phyloP scores from a whole-genome alignment of 2,797 vertebrate genomes.

The Dendrocincla tyrannina region DNA sequence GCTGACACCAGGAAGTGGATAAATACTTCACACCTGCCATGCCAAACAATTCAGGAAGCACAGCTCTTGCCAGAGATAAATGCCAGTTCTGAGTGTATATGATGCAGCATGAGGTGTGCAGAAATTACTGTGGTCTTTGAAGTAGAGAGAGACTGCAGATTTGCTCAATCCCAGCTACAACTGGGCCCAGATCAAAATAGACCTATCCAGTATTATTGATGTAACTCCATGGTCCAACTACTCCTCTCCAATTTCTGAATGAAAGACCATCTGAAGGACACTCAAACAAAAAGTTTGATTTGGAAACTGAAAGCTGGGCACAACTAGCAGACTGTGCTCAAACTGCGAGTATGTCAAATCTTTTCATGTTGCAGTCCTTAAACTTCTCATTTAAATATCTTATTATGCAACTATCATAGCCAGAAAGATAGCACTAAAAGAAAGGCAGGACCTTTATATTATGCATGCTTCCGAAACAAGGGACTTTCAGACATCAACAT shows the following conservation, averaged over 20 bases:
- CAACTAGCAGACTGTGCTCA: background rate
- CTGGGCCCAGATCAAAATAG: background rate
- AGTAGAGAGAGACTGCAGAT: background rate
- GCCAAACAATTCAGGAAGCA: constrained; percentile 24
- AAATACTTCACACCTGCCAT: constrained; percentile 6
- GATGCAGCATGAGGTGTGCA: constrained; percentile 2
- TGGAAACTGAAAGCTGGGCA: background rate
- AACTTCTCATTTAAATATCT: background rate
- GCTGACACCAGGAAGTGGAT: constrained; percentile 31
- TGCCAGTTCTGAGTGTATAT: background rate
- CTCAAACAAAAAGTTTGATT: background rate
- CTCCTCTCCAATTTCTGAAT: background rate
- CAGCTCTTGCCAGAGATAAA: constrained; percentile 25
- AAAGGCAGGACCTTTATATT: background rate
- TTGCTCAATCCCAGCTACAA: background rate
- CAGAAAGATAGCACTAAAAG: background rate
- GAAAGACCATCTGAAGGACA: background rate
- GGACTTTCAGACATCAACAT: background rate
- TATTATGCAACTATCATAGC: background rate
- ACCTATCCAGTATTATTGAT: background rate
- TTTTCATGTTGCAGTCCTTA: background rate
- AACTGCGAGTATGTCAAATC: background rate
- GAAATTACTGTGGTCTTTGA: background rate
- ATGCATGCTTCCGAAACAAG: background rate
- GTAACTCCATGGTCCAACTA: background rate